Base-by-base conservation (phyloP, 2,113 vertebrate species). In the Nestor notabilis region DNA sequence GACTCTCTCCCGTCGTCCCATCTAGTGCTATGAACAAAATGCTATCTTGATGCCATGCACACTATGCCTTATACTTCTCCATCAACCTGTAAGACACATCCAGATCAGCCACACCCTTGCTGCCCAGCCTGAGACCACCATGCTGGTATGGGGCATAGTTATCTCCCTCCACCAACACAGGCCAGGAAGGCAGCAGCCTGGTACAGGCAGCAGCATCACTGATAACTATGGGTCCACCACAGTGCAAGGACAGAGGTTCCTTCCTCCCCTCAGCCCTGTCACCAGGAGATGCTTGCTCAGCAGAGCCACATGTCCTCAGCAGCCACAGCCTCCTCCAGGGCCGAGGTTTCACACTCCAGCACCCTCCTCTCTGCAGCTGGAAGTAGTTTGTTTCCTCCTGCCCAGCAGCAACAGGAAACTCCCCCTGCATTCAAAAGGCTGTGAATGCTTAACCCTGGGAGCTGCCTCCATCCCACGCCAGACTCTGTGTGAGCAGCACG, bases 311-410 rank as follows among this genome's bases (percentile, higher is more conserved):
- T 69, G 47, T 64, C 64, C 41, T 28, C 47, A 6, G 60, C 87
- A 72, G 79, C 58, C 49, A 78, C 35, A 1, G 47, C 8, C 1
- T 81, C 65, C 47, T 80, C 44, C 61, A 35, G 3, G 18, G 63
- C 35, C 37, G 17, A 25, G 1, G 12, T 53, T 39, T 91, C 83
- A 93, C 80, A 44, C 50, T 81, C 47, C 83, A 92, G 66, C 85
- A 94, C 21, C 29, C 84, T 92, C 93, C 63, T 61, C 76, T 85
- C 5, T 0, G 90, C 95, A 97, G 97, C 94, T 98, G 96, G 95
- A 96, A 97, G 63, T 8, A 63, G 87, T 89, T 97, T 96, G 93
- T 84, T 97, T 95, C 61, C 74, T 94, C 68, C 90, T 78, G 81
- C 90, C 85, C 91, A 50, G 75, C 66, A 95, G 87, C 41, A 74